phyloP scores from a whole-genome alignment of 2,113 vertebrate species.

The Carollia perspicillata region DNA sequence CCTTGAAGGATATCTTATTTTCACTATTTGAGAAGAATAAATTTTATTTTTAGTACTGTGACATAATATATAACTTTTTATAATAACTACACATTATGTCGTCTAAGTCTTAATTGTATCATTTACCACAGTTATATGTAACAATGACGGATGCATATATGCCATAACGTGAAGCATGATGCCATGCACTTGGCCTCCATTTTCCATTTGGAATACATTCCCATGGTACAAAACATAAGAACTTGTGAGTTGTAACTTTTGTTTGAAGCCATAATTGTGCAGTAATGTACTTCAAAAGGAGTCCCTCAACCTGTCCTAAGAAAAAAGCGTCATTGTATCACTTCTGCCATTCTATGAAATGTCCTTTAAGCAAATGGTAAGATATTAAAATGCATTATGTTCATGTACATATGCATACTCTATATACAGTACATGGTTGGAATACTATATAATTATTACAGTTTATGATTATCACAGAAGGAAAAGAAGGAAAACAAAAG shows the following conservation, averaged over 20 bases:
- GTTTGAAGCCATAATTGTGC: constrained; percentile 38
- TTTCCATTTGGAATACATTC: constrained; percentile 28
- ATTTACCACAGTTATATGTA: not conserved
- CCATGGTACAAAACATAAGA: not conserved
- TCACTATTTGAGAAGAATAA: constrained; percentile 69
- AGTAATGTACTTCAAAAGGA: not conserved
- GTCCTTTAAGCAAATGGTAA: constrained; percentile 38
- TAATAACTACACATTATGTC: constrained; percentile 38
- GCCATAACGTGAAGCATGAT: not conserved
- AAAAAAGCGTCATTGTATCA: not conserved
- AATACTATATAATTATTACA: not conserved
- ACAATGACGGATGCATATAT: not conserved
- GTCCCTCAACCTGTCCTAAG: not conserved
- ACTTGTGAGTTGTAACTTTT: constrained; percentile 19
- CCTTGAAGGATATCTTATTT: constrained; percentile 66
- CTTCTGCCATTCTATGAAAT: constrained; percentile 21
- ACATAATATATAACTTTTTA: constrained; percentile 71
- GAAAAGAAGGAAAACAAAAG: not conserved
- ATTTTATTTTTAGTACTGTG: constrained; percentile 77
- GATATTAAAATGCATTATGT: constrained; percentile 16
- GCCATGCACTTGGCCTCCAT: not conserved
- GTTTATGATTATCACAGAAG: not conserved
- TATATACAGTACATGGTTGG: constrained; percentile 14
- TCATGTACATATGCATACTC: constrained; percentile 12
- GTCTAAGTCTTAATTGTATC: constrained; percentile 10